Evolutionary conservation across 2,797 vertebrate genomes (phyloP), one percentile per base, ranked within the genome.

Genomic region (Odontamblyopus rebecca): DNA sequence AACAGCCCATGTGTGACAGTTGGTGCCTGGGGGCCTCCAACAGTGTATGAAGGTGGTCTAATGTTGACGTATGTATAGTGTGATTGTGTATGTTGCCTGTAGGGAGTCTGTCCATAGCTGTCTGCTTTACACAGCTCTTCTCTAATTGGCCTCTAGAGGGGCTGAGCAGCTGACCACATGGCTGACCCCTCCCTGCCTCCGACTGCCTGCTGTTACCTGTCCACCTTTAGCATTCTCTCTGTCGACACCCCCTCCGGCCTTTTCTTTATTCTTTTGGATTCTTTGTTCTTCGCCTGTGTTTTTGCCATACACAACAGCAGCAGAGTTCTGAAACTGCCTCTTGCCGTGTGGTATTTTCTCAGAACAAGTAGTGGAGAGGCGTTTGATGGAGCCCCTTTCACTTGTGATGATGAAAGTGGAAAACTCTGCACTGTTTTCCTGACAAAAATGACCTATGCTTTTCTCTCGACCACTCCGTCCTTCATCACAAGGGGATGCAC

Each of bases 71-170:
- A 74, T 48, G 44, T 77, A 72, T 59, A 3, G 69, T 63, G 54
- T 51, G 51, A 67, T 63, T 79, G 70, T 51, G 64, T 60, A 69
- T 70, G 61, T 18, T 11, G 78, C 65, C 65, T 51, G 62, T 7
- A 5, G 74, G 77, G 77, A 79, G 59, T 79, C 74, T 82, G 76
- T 19, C 69, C 50, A 6, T 75, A 69, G 71, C 11, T 78, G 70
- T 70, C 15, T 23, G 76, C 72, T 77, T 66, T 66, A 72, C 75
- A 60, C 19, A n/a, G 50, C 74, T 85, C 66, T 32, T 15, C 59
- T 86, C 67, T 91, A 92, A 92, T 91, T 92, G 85, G 89, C 80
- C 88, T 75, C 84, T 48, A 63, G 86, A 89, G 89, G 77, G 59
- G 61, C 78, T 79, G 77, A 84, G 76, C 88, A 72, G 70, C 64